These are phyloP conservation scores for Aptenodytes forsteri DNA, from an alignment of 2,113 vertebrate species.

Conservation along the genomic window DNA sequence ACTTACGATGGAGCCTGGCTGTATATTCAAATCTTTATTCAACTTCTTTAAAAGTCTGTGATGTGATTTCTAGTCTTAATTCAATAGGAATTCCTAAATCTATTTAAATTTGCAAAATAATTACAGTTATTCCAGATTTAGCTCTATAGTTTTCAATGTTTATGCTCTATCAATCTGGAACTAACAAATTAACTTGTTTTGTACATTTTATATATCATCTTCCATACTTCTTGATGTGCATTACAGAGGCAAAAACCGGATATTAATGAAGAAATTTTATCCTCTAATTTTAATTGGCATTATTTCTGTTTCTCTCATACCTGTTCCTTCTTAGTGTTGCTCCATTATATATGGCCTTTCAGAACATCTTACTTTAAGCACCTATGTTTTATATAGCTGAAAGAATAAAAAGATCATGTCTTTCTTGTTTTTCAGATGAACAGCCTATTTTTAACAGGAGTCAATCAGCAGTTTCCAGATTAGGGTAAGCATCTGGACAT, in stretches of 20 bases:
- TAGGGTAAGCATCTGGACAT: background rate
- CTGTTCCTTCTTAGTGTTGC: background rate
- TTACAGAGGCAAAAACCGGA: background rate
- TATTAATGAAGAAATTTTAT: background rate
- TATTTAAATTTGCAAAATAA: background rate
- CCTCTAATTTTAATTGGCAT: background rate
- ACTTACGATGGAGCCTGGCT: background rate
- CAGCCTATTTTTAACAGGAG: background rate
- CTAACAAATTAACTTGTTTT: background rate
- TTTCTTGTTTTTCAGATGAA: background rate
- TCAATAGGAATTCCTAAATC: background rate
- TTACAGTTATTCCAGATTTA: background rate
- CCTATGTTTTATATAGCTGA: background rate
- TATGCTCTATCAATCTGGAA: background rate
- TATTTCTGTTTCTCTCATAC: background rate
- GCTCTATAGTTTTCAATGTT: background rate
- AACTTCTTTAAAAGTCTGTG: background rate
- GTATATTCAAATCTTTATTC: background rate
- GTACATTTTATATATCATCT: background rate
- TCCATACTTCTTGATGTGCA: background rate
- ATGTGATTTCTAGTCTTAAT: background rate
- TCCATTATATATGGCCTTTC: background rate
- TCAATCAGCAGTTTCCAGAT: background rate
- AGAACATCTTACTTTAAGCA: background rate
- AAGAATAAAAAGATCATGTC: background rate